Conservation (phyloP, 1,140 invertebrate species). For the Aphelinus certus region DNA sequence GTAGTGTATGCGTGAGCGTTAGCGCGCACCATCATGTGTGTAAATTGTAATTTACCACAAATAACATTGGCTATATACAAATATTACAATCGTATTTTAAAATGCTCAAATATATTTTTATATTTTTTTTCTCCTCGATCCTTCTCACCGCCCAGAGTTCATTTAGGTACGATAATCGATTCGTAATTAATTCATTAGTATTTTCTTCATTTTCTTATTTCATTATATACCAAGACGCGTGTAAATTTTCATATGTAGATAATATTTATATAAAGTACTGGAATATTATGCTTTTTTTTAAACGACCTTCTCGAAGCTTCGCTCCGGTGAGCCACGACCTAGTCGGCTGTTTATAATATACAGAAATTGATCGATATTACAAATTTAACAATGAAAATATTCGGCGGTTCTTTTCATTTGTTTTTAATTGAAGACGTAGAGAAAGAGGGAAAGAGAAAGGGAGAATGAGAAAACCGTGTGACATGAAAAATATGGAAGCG, state of each 20-base stretch:
- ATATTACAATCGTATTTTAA: conserved; percentile 53
- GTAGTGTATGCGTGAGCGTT: conserved; percentile 7
- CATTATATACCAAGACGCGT: conserved; percentile 5
- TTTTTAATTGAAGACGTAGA: conserved; percentile 8
- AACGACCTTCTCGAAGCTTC: conserved; percentile 6
- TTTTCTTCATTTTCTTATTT: background rate
- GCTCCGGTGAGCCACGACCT: background rate
- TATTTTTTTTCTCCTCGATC: conserved; percentile 24
- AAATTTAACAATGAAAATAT: conserved; percentile 25
- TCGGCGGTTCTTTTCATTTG: conserved; percentile 9
- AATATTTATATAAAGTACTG: conserved; percentile 30
- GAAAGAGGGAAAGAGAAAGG: conserved; percentile 3
- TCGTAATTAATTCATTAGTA: background rate
- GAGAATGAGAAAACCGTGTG: background rate
- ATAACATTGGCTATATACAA: conserved; percentile 58
- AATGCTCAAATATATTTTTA: conserved; percentile 32
- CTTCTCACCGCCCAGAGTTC: conserved; percentile 21
- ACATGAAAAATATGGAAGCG: too few relatives aligned
- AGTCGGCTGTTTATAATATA: conserved; percentile 9
- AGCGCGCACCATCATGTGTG: background rate
- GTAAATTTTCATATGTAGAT: conserved; percentile 18
- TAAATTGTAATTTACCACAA: conserved; percentile 55
- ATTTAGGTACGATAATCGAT: conserved; percentile 28
- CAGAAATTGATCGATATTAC: conserved; percentile 17
- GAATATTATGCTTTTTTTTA: conserved; percentile 18